Evolutionary conservation across 2,113 vertebrate species (phyloP).

Genomic region (Ursus arctos): DNA sequence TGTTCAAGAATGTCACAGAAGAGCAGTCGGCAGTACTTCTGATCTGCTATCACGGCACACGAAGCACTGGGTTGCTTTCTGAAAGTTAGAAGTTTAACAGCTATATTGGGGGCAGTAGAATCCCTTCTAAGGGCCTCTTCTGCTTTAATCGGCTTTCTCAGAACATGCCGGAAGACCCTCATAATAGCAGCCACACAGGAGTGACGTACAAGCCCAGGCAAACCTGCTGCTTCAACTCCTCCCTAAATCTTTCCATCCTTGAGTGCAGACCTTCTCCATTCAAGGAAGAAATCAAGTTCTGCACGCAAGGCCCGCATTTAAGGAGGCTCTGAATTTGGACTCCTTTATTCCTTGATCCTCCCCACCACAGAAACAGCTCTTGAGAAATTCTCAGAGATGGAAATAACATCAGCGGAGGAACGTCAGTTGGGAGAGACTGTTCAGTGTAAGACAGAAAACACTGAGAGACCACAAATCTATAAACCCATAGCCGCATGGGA

Average conservation of each 20-base stretch:
- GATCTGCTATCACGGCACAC: background rate
- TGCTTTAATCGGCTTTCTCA: slow-evolving; percentile 28
- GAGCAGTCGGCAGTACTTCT: background rate
- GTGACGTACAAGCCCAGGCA: background rate
- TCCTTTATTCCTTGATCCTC: background rate
- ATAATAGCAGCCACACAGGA: background rate
- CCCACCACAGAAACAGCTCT: background rate
- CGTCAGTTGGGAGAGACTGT: background rate
- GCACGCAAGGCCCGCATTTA: background rate
- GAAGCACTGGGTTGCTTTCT: background rate
- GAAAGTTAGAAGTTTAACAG: background rate
- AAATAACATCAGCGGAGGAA: slow-evolving; percentile 28
- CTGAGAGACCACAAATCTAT: background rate
- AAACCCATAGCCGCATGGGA: background rate
- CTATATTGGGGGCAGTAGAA: fast-evolving
- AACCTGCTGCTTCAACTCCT: background rate
- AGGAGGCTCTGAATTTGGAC: background rate
- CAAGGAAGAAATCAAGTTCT: background rate
- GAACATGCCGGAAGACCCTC: background rate
- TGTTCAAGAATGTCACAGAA: background rate
- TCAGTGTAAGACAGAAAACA: background rate
- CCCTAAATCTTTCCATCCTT: background rate
- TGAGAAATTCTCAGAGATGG: slow-evolving; percentile 34
- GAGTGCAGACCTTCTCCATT: background rate
- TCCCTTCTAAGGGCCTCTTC: background rate